A percentile compares a stretch with the other conserved stretches of the same genome.
Conservation (phyloP, 2,888 invertebrate species). For the Unio pictorum region DNA sequence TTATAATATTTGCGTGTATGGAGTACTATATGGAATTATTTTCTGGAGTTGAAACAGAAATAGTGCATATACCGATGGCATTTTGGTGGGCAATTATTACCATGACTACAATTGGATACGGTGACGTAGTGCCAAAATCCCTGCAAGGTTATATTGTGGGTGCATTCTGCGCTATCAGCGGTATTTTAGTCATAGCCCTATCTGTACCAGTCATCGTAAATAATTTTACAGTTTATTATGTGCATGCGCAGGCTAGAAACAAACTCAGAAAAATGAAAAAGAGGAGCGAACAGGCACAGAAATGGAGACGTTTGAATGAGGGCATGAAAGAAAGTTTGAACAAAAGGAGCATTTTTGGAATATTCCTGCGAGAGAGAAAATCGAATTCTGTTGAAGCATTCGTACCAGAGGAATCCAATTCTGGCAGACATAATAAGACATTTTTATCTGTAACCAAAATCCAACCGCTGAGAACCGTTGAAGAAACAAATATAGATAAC, state of each 20-base stretch:
- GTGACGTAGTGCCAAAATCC: slow-evolving; percentile 46
- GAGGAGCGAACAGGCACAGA: slow-evolving; percentile 40
- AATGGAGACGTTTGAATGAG: slow-evolving; percentile 39
- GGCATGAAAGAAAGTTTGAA: slow-evolving; percentile 29
- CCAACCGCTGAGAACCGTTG: too few relatives aligned
- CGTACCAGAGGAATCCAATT: too few relatives aligned
- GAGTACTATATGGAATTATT: slow-evolving; percentile 54
- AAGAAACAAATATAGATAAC: too few relatives aligned
- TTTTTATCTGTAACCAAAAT: too few relatives aligned
- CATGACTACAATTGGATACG: slow-evolving; percentile 87
- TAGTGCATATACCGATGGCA: slow-evolving; percentile 79
- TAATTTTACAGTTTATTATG: slow-evolving; percentile 53
- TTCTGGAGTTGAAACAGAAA: slow-evolving; percentile 33
- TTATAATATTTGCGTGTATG: slow-evolving; percentile 51
- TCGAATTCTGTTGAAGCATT: too few relatives aligned
- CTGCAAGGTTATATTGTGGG: slow-evolving; percentile 47
- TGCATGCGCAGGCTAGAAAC: slow-evolving; percentile 49
- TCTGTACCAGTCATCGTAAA: slow-evolving; percentile 56
- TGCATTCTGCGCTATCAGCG: slow-evolving; percentile 49
- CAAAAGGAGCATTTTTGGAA: too few relatives aligned
- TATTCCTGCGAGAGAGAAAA: too few relatives aligned
- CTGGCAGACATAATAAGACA: too few relatives aligned
- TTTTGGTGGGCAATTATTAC: slow-evolving; percentile 92
- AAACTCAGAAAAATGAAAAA: slow-evolving; percentile 44
- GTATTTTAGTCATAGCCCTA: slow-evolving; percentile 51